phyloP scores from a whole-genome alignment of 2,888 invertebrate species.

The Troides aeacus region DNA sequence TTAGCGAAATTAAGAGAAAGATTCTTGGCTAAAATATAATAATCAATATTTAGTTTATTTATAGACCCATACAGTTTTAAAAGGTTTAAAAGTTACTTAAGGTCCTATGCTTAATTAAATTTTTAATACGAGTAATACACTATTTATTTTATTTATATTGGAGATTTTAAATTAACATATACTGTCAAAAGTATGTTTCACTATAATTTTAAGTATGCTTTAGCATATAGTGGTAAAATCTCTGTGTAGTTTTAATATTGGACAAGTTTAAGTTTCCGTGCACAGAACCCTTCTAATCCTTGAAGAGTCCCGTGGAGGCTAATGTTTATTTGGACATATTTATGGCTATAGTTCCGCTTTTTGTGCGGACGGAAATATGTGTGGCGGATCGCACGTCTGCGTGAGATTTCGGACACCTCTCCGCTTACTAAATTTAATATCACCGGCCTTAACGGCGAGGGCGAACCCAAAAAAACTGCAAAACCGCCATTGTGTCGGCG shows the following conservation, averaged over 20 bases:
- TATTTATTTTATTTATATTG: too few relatives aligned
- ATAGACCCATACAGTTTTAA: too few relatives aligned
- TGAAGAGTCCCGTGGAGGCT: constrained; percentile 67
- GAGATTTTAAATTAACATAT: too few relatives aligned
- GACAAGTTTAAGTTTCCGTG: constrained; percentile 30
- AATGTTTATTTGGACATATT: constrained; percentile 81
- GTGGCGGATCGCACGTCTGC: constrained; percentile 81
- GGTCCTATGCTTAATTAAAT: too few relatives aligned
- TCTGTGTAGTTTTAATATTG: background rate
- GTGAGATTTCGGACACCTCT: constrained; percentile 81
- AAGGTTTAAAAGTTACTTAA: too few relatives aligned
- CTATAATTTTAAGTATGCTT: too few relatives aligned
- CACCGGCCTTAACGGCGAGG: constrained; percentile 74
- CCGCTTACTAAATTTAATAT: constrained; percentile 80
- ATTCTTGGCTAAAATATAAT: too few relatives aligned
- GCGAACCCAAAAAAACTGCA: constrained; percentile 68
- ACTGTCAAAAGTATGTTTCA: too few relatives aligned
- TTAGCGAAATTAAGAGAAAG: too few relatives aligned
- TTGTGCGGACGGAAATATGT: constrained; percentile 80
- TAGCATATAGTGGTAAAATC: background rate
- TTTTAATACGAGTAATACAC: too few relatives aligned
- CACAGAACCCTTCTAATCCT: constrained; percentile 62
- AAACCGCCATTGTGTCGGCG: constrained; percentile 79
- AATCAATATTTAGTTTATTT: too few relatives aligned
- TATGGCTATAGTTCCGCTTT: constrained; percentile 81